Conservation (phyloP, 2,113 vertebrate species). For the Pogona vitticeps region DNA sequence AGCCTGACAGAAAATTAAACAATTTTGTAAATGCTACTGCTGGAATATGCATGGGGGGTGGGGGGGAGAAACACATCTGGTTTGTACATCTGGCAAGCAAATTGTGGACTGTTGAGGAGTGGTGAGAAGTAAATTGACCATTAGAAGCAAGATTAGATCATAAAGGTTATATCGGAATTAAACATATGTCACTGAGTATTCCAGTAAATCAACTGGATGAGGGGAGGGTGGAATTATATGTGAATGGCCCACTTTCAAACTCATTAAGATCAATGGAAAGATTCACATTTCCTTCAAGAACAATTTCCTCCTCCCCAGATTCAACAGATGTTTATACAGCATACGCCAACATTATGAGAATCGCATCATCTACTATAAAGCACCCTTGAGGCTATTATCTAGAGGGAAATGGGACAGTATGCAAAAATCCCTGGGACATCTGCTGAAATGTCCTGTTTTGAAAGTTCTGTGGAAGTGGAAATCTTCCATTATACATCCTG, state of each 20-base stretch:
- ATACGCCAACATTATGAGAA: not conserved
- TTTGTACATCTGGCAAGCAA: not conserved
- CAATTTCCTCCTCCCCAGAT: not conserved
- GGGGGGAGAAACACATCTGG: not conserved
- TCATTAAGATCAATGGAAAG: slow-evolving; percentile 8
- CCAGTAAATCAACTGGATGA: slow-evolving; percentile 1
- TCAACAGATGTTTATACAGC: not conserved
- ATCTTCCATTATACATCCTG: not conserved
- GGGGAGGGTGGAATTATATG: not conserved
- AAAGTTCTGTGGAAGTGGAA: not conserved
- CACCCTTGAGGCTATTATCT: not conserved
- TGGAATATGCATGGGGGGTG: not conserved
- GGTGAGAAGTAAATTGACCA: slow-evolving; percentile 14
- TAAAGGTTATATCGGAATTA: slow-evolving; percentile 12
- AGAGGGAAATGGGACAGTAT: not conserved
- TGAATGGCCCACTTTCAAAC: not conserved
- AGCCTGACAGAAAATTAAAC: not conserved
- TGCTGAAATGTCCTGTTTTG: not conserved
- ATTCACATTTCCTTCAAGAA: not conserved
- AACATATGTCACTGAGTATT: not conserved
- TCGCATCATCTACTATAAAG: not conserved
- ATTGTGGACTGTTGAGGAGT: not conserved
- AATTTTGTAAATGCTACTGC: not conserved
- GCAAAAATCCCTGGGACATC: not conserved
- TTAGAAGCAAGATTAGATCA: slow-evolving; percentile 4